Evolutionary conservation across 2,888 invertebrate species (phyloP).

Genomic region (Prosapia bicincta): DNA sequence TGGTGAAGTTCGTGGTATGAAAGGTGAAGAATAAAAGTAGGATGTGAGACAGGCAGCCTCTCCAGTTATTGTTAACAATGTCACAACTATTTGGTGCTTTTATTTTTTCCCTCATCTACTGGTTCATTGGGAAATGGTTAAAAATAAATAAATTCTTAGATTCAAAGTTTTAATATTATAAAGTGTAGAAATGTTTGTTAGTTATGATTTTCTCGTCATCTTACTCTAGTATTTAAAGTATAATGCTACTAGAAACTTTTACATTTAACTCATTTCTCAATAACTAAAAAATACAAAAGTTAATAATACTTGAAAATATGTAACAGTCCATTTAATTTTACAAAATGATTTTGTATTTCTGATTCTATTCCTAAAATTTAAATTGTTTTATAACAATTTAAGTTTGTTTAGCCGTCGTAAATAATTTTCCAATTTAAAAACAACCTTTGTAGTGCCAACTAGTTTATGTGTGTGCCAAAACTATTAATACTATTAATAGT

Average conservation of each 20-base stretch:
- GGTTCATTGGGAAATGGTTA: background rate
- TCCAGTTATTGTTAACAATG: background rate
- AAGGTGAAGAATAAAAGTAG: conserved; percentile 57
- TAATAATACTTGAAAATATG: too few relatives aligned
- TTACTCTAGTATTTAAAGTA: too few relatives aligned
- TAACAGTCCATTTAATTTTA: background rate
- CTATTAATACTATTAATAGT: too few relatives aligned
- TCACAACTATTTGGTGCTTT: background rate
- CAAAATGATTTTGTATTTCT: background rate
- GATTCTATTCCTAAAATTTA: background rate
- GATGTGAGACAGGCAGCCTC: background rate
- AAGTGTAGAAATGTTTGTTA: background rate
- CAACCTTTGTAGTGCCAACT: background rate
- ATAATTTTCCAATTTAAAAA: background rate
- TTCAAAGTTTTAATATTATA: background rate
- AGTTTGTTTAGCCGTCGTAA: background rate
- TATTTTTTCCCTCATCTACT: background rate
- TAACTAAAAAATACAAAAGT: background rate
- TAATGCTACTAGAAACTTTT: too few relatives aligned
- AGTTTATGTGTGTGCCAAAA: background rate
- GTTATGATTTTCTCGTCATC: too few relatives aligned
- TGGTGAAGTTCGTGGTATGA: conserved; percentile 89
- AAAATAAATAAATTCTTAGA: background rate
- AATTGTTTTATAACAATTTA: background rate
- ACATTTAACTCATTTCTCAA: background rate